phyloP scores from a whole-genome alignment of 2,113 vertebrate species.

The Heterotilapia buettikoferi region DNA sequence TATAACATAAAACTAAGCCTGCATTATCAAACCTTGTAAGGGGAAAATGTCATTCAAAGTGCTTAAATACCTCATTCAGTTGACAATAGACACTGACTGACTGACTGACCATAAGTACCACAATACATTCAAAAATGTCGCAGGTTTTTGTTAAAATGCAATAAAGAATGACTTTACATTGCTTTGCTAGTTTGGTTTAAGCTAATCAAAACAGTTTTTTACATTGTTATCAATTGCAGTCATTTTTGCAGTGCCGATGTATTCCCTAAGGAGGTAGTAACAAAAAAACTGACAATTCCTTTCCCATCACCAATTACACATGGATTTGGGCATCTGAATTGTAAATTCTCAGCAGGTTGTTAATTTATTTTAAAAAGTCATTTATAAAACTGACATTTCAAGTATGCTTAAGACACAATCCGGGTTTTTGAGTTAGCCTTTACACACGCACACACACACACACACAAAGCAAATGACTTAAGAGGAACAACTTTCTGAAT shows the following conservation, averaged over 20 bases:
- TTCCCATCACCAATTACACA: background rate
- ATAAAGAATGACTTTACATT: background rate
- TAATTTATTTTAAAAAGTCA: slow-evolving; percentile 45
- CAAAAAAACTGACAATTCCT: slow-evolving; percentile 34
- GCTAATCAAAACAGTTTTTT: slow-evolving; percentile 16
- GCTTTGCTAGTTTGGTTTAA: slow-evolving; percentile 40
- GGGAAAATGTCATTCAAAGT: slow-evolving; percentile 57
- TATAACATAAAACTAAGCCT: slow-evolving; percentile 31
- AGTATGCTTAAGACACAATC: slow-evolving; percentile 54
- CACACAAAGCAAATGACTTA: background rate
- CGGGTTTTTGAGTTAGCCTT: slow-evolving; percentile 15
- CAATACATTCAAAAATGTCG: slow-evolving; percentile 63
- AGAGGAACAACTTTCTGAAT: background rate
- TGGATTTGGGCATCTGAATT: slow-evolving; percentile 21
- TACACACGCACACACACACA: background rate
- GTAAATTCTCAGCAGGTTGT: slow-evolving; percentile 64
- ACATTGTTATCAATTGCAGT: slow-evolving; percentile 39
- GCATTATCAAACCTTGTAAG: slow-evolving; percentile 42
- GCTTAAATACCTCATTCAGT: slow-evolving; percentile 50
- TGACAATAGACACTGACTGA: slow-evolving; percentile 37
- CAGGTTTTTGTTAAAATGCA: slow-evolving; percentile 7
- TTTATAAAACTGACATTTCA: slow-evolving; percentile 60
- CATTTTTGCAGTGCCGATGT: slow-evolving; percentile 25
- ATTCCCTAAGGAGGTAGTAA: slow-evolving; percentile 55
- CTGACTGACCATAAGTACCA: slow-evolving; percentile 51